Evolutionary conservation across 2,888 invertebrate species (phyloP), one percentile per base, ranked within the genome.

Genomic region (Callyntrura guangdongensis): DNA sequence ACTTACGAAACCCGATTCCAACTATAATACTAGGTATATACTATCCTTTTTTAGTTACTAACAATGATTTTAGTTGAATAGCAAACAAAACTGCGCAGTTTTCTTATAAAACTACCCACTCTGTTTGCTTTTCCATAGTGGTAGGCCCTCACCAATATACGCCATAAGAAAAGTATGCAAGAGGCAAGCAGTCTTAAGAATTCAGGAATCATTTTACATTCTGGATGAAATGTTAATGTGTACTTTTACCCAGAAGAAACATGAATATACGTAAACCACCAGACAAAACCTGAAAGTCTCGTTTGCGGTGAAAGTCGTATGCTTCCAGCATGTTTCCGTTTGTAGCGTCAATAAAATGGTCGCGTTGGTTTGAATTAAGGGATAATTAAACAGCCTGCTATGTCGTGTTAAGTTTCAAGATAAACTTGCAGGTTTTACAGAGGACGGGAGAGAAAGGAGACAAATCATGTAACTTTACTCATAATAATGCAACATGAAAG

Each of bases 331-430:
- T 36, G 36, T 36, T 36, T 36, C 36, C 36, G 36, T 36, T 4
- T 20, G 61, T 22, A 64, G 20, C 61, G 17, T 36, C 36, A 36
- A 22, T 20, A 64, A 64, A 56, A 64, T 64, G 20, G 61, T 17
- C 22, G 6, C 27, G 67, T 67, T 36, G 36, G 36, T 67, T 67
- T 67, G 67, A 25, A 67, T 67, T 27, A 67, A 14, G 2, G 45
- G 45, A 69, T 69, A 69, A 69, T 69, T 36, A 45, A 69, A 69
- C 14, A 69, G 25, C 36, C 6, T 17, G 45, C 36, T 5, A 67
- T 67, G 67, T 27, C 27, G 12, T 67, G 25, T 22, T 61, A 20
- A 9, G 9, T 0, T 22, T 9, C 8, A 9, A 6, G 22, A 9
- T 61, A 22, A 17, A 61, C 20, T 61, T 20, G 61, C 20, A 20